Conservation (phyloP, 2,797 vertebrate genomes). For the Sebastes kiyomatsui region DNA sequence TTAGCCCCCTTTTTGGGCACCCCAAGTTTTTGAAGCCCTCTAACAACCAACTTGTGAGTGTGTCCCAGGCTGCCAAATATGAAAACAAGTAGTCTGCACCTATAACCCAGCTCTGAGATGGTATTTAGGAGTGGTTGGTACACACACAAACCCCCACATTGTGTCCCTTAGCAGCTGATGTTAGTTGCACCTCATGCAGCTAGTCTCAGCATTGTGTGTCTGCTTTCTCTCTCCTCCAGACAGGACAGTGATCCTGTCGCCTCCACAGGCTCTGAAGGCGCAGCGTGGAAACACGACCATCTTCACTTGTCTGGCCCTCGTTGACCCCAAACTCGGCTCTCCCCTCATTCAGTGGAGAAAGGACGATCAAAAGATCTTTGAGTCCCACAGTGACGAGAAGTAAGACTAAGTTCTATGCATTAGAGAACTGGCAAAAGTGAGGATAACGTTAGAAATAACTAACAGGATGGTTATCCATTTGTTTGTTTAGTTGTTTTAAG, state of each 20-base stretch:
- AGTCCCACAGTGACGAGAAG: constrained; percentile 85
- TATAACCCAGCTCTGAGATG: too few species aligned
- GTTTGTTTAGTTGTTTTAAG: background rate
- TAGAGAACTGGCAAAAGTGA: background rate
- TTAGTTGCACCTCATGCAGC: constrained; percentile 4
- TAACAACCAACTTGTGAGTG: background rate
- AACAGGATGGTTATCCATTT: background rate
- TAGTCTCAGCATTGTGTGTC: background rate
- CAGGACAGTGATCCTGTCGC: constrained; percentile 84
- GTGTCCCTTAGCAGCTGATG: constrained; percentile 13
- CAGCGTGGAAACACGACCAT: constrained; percentile 82
- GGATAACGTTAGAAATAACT: background rate
- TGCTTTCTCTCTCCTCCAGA: constrained; percentile 71
- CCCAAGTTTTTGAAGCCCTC: background rate
- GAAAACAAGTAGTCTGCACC: background rate
- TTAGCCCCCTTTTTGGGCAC: background rate
- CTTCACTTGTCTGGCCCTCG: constrained; percentile 83
- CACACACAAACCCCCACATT: background rate
- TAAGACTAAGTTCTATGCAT: constrained; percentile 61
- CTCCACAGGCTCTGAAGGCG: constrained; percentile 76
- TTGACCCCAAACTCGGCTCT: constrained; percentile 79
- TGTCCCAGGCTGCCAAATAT: background rate
- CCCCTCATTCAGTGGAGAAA: constrained; percentile 84
- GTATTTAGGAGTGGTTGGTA: constrained; percentile 53
- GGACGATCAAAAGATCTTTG: constrained; percentile 77